These are phyloP conservation scores for Eurystomus glaucurus DNA, from an alignment of 2,797 vertebrate species.

Conservation along the genomic window DNA sequence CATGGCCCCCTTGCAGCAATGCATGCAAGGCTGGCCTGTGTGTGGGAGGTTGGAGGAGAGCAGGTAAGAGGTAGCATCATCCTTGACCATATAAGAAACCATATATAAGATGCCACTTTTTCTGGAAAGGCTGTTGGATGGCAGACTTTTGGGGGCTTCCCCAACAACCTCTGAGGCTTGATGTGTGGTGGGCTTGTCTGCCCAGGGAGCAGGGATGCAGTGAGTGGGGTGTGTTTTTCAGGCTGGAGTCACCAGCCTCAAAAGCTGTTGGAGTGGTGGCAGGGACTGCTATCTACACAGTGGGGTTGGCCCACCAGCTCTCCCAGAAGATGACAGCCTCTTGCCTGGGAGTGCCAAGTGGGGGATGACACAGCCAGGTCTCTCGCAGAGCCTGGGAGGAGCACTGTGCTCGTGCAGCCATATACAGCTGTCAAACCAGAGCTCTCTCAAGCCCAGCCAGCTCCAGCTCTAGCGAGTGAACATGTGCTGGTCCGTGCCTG, in stretches of 20 bases:
- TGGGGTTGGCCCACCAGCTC: not conserved
- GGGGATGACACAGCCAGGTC: not conserved
- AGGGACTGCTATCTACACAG: rapidly evolving
- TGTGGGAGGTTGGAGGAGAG: not conserved
- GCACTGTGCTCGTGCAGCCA: rapidly evolving
- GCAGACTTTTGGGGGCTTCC: rapidly evolving
- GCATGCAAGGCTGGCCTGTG: not conserved
- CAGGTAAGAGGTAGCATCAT: not conserved
- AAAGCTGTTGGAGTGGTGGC: not conserved
- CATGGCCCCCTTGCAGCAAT: not conserved
- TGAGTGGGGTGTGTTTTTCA: not conserved
- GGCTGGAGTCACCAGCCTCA: not conserved
- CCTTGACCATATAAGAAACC: rapidly evolving
- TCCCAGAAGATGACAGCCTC: not conserved
- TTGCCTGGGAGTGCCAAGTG: not conserved
- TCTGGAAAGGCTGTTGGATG: not conserved
- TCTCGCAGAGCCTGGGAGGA: not conserved
- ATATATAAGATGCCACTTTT: not conserved
- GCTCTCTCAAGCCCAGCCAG: not conserved
- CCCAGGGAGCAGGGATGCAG: not conserved
- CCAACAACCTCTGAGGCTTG: not conserved
- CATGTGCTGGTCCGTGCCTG: rapidly evolving
- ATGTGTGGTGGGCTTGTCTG: not conserved
- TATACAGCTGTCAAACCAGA: not conserved
- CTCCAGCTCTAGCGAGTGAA: rapidly evolving